These are phyloP conservation scores for Synanceia verrucosa DNA, from an alignment of 2,797 vertebrate species.

Conservation along the genomic window DNA sequence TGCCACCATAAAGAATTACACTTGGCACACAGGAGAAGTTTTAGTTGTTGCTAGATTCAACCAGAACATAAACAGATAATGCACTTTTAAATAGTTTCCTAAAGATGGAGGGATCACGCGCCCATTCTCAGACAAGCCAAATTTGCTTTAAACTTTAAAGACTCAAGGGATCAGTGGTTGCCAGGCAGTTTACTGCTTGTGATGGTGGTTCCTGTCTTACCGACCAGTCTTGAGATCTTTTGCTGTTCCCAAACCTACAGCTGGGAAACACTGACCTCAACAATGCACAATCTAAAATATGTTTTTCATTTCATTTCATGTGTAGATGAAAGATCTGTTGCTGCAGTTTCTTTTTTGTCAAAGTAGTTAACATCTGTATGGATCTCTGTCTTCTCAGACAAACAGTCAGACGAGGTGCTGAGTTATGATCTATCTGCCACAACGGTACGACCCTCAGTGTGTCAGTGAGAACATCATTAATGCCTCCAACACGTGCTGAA, in stretches of 20 bases:
- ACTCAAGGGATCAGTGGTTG: no score
- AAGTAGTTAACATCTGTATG: not conserved
- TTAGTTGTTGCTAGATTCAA: no score
- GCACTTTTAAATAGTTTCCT: no score
- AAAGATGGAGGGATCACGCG: no score
- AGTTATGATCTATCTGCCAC: not conserved
- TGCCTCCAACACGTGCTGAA: not conserved
- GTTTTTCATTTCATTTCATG: not conserved
- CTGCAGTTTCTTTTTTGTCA: not conserved
- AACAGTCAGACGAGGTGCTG: not conserved
- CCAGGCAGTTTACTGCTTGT: no score
- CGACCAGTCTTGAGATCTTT: not conserved
- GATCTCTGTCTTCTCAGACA: conserved; percentile 37
- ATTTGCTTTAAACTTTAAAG: no score
- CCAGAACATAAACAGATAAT: no score
- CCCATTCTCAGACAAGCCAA: no score
- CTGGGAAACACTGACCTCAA: not conserved
- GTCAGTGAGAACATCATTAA: not conserved
- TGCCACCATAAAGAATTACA: no score
- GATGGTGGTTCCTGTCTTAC: not conserved
- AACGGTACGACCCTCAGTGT: conserved; percentile 34
- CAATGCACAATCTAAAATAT: not conserved
- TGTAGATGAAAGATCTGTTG: not conserved
- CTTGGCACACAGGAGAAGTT: no score
- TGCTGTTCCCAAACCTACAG: not conserved